Percentiles rank a stretch among this genome's conserved stretches.
Evolutionary conservation across 2,113 vertebrate species (phyloP).

Genomic region (Embiotoca jacksoni): DNA sequence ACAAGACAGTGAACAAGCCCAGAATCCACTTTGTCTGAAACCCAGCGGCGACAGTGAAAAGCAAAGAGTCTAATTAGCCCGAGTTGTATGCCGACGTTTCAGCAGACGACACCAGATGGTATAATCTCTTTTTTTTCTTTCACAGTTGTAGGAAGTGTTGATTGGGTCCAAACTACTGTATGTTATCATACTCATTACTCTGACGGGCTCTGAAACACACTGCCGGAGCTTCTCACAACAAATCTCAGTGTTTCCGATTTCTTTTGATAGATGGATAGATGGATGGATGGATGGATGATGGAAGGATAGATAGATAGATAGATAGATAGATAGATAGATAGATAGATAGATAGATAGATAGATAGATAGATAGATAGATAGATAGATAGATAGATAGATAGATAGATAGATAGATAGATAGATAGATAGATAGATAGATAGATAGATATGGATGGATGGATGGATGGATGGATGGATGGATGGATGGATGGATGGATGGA

Average conservation of each 20-base stretch:
- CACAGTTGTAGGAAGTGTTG: conserved; percentile 50
- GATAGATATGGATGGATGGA: too few species aligned
- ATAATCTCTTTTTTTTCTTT: conserved; percentile 31
- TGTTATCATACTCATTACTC: conserved; percentile 2
- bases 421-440: too few species aligned
- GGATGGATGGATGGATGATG: too few species aligned
- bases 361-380: too few species aligned
- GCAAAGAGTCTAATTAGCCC: conserved; percentile 52
- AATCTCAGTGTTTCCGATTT: background rate
- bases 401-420: too few species aligned
- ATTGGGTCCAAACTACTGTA: conserved; percentile 44
- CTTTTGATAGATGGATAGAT: too few species aligned
- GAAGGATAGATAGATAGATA: too few species aligned
- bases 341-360: too few species aligned
- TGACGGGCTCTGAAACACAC: background rate
- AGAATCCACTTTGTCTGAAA: conserved; percentile 28
- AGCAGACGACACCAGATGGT: conserved; percentile 66
- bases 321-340: too few species aligned
- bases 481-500: too few species aligned
- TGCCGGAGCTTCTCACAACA: background rate
- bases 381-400: too few species aligned
- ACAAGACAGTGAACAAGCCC: background rate
- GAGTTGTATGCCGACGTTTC: conserved; percentile 3
- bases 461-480: too few species aligned
- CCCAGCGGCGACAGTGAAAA: conserved; percentile 21